Evolutionary conservation across 2,797 vertebrate species (phyloP).

Genomic region (Myioborus melanocephalus): DNA sequence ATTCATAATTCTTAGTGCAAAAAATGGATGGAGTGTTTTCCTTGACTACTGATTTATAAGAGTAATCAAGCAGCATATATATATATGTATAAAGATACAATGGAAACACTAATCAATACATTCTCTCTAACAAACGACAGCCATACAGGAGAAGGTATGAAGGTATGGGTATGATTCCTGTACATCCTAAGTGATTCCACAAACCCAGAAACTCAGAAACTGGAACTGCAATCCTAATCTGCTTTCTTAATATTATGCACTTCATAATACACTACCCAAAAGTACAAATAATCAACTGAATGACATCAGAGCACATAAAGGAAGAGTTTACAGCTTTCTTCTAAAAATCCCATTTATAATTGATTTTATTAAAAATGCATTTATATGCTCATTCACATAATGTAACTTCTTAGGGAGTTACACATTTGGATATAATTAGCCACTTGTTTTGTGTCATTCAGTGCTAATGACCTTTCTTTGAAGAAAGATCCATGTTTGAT

Average conservation of each 20-base stretch:
- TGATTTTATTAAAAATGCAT: neutral
- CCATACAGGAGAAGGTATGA: neutral
- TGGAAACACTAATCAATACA: neutral
- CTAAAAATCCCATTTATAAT: neutral
- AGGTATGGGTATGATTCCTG: neutral
- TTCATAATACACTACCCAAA: neutral
- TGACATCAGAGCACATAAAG: neutral
- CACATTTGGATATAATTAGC: slow-evolving; percentile 18
- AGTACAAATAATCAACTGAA: neutral
- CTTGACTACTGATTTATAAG: neutral
- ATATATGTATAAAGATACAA: neutral
- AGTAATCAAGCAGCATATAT: neutral
- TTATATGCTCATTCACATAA: neutral
- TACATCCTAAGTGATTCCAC: neutral
- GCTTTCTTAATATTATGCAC: neutral
- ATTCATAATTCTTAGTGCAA: neutral
- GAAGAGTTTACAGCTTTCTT: neutral
- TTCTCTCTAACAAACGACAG: neutral
- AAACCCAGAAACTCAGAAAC: neutral
- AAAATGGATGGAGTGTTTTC: neutral
- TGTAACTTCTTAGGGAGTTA: neutral
- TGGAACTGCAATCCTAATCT: neutral
- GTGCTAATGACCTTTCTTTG: neutral
- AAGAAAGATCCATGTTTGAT: neutral
- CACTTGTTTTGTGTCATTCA: neutral